These are phyloP conservation scores for Eupithecia insigniata DNA, from an alignment of 2,888 invertebrate genomes.

Conservation along the genomic window DNA sequence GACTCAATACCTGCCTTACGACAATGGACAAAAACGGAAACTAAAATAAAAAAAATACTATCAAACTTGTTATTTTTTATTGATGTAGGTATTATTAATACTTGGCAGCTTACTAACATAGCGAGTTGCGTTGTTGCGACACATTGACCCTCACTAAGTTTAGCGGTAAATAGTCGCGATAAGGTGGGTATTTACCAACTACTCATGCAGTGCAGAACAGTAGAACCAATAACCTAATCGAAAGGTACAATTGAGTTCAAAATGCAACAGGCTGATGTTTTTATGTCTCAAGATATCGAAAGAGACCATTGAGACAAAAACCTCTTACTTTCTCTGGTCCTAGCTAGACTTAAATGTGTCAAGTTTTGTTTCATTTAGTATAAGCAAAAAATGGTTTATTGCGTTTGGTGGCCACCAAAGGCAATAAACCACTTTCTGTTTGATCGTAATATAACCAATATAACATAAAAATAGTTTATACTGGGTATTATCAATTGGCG, in stretches of 20 bases:
- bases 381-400: no score
- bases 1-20: conserved; percentile 1
- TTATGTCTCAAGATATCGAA: background rate
- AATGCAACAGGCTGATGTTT: conserved; percentile 27
- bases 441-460: no score
- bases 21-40: background rate
- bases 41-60: background rate
- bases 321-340: background rate
- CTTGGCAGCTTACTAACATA: no score
- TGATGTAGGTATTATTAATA: no score
- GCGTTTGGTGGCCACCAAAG: no score
- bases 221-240: conserved; percentile 16
- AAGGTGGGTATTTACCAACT: conserved; percentile 19
- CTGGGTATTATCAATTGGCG: no score
- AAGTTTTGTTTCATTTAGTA: no score
- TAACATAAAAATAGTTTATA: no score
- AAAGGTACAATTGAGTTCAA: conserved; percentile 20
- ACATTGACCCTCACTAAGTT: conserved; percentile 15
- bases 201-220: conserved; percentile 19
- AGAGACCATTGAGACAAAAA: no score
- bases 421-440: no score
- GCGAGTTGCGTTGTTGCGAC: background rate
- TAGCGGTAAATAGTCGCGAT: conserved; percentile 26
- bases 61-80: background rate
- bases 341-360: background rate